Percentiles rank a stretch among this genome's conserved stretches.
phyloP scores from a whole-genome alignment of 92 coral and sea anemone species.

The Porites lobata region DNA sequence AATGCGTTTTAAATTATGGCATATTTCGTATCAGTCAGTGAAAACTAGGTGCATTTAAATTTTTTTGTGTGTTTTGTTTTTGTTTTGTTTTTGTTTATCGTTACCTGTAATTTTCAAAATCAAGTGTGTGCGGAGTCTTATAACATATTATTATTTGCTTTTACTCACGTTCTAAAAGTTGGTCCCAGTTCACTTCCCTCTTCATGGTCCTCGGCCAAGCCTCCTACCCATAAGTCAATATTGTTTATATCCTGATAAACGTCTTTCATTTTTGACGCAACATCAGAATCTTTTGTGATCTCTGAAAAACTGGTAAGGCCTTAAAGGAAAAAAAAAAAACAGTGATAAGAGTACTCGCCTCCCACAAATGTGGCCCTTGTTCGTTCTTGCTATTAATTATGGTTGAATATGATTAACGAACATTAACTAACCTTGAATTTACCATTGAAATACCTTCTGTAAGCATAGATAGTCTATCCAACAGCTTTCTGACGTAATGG shows the following conservation, averaged over 20 bases:
- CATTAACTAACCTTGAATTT: no score
- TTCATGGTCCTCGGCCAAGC: conserved; percentile 91
- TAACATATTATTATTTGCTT: neutral
- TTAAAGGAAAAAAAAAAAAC: neutral
- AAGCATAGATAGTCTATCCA: no score
- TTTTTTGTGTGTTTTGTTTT: no score
- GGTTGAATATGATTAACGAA: no score
- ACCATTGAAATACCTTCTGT: no score
- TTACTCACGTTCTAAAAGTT: conserved; percentile 84
- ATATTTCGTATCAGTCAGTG: neutral
- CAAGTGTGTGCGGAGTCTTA: no score
- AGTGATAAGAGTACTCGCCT: no score
- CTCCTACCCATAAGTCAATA: conserved; percentile 94
- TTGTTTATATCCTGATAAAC: conserved; percentile 78
- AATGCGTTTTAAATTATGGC: neutral
- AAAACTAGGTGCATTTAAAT: neutral
- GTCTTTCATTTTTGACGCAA: conserved; percentile 61
- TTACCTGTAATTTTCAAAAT: no score
- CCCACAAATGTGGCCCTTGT: no score
- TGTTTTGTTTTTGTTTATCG: neutral
- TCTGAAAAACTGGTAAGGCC: conserved; percentile 60
- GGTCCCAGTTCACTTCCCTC: conserved; percentile 86
- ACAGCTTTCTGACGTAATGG: no score
- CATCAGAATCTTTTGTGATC: conserved; percentile 60
- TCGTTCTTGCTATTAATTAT: no score